Evolutionary conservation across 2,888 invertebrate species (phyloP), one percentile per base, ranked within the genome.

Genomic region (Chrysina gloriosa): DNA sequence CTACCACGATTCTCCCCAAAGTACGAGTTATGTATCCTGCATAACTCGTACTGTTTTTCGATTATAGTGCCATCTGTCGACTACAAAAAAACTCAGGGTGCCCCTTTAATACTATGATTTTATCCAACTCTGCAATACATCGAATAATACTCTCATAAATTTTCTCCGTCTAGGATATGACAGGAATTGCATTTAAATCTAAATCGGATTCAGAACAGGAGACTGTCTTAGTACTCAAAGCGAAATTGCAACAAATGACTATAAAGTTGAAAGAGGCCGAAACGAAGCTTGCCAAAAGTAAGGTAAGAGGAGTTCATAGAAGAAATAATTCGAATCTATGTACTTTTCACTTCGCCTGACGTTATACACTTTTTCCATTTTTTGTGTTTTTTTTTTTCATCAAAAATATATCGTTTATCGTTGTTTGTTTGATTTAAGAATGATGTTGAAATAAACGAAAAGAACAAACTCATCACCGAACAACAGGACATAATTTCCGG

Each of bases 401-500:
- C 3, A n/a, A 27, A n/a, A 27, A n/a, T 21, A 23, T 4, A 2
- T 27, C 5, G 7, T 27, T n/a, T 11, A 11, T 27, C 14, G 14
- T 27, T 25, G 11, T 3, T 23, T 9, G 11, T 25, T 11, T 50
- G 5, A 39, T 25, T 58, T 25, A 27, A 61, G 58, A 29, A 61
- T 14, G 5, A 14, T 16, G n/a, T 25, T n/a, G 42, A 61, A 42
- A 7, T 61, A 7, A 61, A 7, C 2, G 58, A 61, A 42, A 61
- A 61, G 9, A 29, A 25, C 29, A 61, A 27, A 19, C 16, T 61
- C 2, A 39, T 61, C 9, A 29, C 6, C 3, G 58, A 61, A 25
- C 58, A 61, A 9, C 42, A 61, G 29, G 42, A 42, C 2, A 16
- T 45, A 42, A 61, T 61, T 45, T 36, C 25, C 7, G 19, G 4